Evolutionary conservation across 1,140 invertebrate genomes (phyloP).

Genomic region (Orchesella cincta): DNA sequence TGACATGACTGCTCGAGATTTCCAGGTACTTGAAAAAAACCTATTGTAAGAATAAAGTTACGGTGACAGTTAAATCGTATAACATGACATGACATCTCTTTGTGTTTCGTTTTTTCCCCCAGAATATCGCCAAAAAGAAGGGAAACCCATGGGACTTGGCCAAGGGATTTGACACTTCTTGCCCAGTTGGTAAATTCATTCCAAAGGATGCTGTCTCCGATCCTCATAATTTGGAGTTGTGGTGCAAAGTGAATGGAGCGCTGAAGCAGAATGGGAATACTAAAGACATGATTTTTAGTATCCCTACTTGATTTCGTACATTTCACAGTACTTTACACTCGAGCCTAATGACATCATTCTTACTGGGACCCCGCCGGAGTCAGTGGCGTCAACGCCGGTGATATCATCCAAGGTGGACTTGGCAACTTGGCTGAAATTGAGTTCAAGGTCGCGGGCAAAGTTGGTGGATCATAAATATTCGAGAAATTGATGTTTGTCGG

Average conservation of each 20-base stretch:
- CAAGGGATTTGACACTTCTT: slow-evolving; percentile 80
- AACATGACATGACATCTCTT: slow-evolving; percentile 32
- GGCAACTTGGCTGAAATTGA: slow-evolving; percentile 61
- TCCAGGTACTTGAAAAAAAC: too few relatives aligned
- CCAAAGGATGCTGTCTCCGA: slow-evolving; percentile 63
- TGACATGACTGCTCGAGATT: slow-evolving; percentile 71
- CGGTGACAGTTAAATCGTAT: slow-evolving; percentile 56
- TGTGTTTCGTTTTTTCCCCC: slow-evolving; percentile 38
- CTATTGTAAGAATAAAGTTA: too few relatives aligned
- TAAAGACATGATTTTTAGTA: slow-evolving; percentile 70
- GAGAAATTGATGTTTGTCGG: too few relatives aligned
- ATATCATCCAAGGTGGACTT: slow-evolving; percentile 70
- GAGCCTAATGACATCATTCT: slow-evolving; percentile 76
- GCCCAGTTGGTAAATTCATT: slow-evolving; percentile 73
- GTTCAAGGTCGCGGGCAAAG: slow-evolving; percentile 60
- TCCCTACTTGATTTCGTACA: slow-evolving; percentile 68
- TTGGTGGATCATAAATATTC: too few relatives aligned
- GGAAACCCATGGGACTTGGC: slow-evolving; percentile 75
- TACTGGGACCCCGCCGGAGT: slow-evolving; percentile 76
- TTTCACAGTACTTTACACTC: slow-evolving; percentile 72
- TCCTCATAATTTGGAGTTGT: slow-evolving; percentile 66
- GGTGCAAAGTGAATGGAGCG: slow-evolving; percentile 66
- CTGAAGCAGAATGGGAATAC: slow-evolving; percentile 65
- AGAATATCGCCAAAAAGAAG: slow-evolving; percentile 65
- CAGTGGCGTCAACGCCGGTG: slow-evolving; percentile 66